phyloP scores from a whole-genome alignment of 2,113 vertebrate species.

The Balaeniceps rex region DNA sequence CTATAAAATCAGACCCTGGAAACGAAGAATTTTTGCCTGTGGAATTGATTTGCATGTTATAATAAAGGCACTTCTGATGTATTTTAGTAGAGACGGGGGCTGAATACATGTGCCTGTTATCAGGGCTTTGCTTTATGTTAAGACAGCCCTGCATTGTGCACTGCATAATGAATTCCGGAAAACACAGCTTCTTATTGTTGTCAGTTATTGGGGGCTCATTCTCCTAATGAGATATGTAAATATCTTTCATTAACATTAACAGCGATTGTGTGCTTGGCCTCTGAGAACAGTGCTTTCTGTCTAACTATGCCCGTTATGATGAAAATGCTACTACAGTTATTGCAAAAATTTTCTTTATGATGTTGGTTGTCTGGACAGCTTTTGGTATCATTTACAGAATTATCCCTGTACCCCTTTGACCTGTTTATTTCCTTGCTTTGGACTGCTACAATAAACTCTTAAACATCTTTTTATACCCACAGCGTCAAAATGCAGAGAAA shows the following conservation, averaged over 20 bases:
- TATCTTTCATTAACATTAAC: slow-evolving; percentile 50
- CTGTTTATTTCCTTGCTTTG: not conserved
- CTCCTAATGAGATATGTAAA: slow-evolving; percentile 42
- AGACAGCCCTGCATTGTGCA: slow-evolving; percentile 51
- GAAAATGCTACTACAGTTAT: not conserved
- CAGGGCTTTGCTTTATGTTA: slow-evolving; percentile 37
- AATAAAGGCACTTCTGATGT: slow-evolving; percentile 46
- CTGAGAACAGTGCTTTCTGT: slow-evolving; percentile 40
- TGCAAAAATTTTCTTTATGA: not conserved
- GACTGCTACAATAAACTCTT: not conserved
- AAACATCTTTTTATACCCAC: not conserved
- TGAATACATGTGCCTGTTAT: slow-evolving; percentile 23
- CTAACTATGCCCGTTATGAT: not conserved
- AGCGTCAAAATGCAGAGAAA: not conserved
- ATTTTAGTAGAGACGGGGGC: not conserved
- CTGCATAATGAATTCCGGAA: slow-evolving; percentile 53
- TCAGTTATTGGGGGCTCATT: slow-evolving; percentile 43
- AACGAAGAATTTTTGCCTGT: not conserved
- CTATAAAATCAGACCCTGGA: not conserved
- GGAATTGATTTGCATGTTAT: slow-evolving; percentile 9
- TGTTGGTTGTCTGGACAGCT: not conserved
- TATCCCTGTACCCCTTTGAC: not conserved
- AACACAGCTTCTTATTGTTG: slow-evolving; percentile 61
- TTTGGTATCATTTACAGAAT: not conserved
- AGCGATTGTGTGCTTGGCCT: not conserved